Base-by-base conservation (phyloP, 2,888 invertebrate species). In the Nezara viridula region DNA sequence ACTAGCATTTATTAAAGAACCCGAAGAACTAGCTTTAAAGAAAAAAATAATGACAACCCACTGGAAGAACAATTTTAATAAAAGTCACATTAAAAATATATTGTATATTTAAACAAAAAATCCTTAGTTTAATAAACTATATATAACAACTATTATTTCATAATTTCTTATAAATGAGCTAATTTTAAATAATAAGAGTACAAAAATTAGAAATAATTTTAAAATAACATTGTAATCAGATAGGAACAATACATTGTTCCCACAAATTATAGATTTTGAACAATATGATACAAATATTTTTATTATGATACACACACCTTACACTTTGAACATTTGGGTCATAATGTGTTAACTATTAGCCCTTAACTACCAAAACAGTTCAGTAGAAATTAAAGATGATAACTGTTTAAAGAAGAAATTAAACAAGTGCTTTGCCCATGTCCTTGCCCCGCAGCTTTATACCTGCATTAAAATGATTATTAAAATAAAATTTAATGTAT, bases 401-500 rank as follows among this genome's bases (percentile, higher is more conserved):
- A 81, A 47, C 44, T 81, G 81, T 47, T 44, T 44, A 44, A 40
- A 44, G 66, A 44, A 81, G 40, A 47, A 81, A 86, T 52, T 86
- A 37, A 37, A 95, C 95, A 92, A 86, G n/a, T 50, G 50, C n/a
- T 86, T 86, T 55, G 40, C 55, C 55, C 55, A 49, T 44, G 85
- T 85, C 85, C 85, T 85, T 89, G 9, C 87, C 87, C 21, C 87
- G 40, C 44, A 87, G 87, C 73, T 87, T 87, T 87, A 87, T 37
- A 73, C 66, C 87, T 87, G 60, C 60, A 87, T 89, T 50, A 89
- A 89, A 37, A 73, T 32, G 49, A 73, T 81, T 37, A 88, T 49
- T 88, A 40, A 49, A 77, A 73, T 50, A n/a, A 55, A 73, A 89
- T 73, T 73, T 37, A 2, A 32, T 73, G 16, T 10, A 55, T n/a